Percentiles rank a stretch among this genome's conserved stretches.
Evolutionary conservation across 2,113 vertebrate species (phyloP).

Genomic region (Phasianus colchicus): DNA sequence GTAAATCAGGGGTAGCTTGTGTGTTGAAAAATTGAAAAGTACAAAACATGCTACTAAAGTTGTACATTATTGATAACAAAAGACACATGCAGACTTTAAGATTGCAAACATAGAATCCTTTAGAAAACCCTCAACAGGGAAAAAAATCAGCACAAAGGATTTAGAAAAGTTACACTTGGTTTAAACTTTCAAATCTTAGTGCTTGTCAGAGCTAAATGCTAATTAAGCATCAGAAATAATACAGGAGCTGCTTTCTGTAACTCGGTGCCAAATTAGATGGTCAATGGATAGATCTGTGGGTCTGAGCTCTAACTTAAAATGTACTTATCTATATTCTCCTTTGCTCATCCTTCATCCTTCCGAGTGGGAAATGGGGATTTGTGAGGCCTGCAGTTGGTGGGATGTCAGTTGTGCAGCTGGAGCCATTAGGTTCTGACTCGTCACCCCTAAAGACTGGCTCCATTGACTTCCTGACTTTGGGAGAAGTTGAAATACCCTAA

Average conservation of each 20-base stretch:
- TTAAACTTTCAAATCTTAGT: slow-evolving; percentile 52
- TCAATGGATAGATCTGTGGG: slow-evolving; percentile 32
- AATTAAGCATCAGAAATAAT: slow-evolving; percentile 60
- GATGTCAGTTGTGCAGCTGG: not conserved
- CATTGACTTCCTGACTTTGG: not conserved
- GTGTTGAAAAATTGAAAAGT: slow-evolving; percentile 44
- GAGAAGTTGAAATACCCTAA: not conserved
- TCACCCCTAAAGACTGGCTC: not conserved
- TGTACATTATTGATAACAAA: slow-evolving; percentile 66
- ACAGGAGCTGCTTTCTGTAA: slow-evolving; percentile 22
- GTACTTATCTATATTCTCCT: not conserved
- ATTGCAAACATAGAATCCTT: slow-evolving; percentile 47
- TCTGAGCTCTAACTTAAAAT: not conserved
- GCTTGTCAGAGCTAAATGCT: slow-evolving; percentile 55
- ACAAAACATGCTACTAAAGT: slow-evolving; percentile 58
- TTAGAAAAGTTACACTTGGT: slow-evolving; percentile 54
- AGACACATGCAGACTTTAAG: slow-evolving; percentile 32
- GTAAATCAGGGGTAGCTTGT: slow-evolving; percentile 62
- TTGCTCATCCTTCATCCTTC: not conserved
- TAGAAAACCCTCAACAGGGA: not conserved
- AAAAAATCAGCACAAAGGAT: slow-evolving; percentile 53
- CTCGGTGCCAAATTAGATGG: not conserved
- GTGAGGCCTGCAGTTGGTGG: not conserved
- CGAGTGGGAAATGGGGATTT: not conserved
- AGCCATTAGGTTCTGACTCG: not conserved